Evolutionary conservation across 2,113 vertebrate species (phyloP), one percentile per base, ranked within the genome.

Genomic region (Picathartes gymnocephalus): DNA sequence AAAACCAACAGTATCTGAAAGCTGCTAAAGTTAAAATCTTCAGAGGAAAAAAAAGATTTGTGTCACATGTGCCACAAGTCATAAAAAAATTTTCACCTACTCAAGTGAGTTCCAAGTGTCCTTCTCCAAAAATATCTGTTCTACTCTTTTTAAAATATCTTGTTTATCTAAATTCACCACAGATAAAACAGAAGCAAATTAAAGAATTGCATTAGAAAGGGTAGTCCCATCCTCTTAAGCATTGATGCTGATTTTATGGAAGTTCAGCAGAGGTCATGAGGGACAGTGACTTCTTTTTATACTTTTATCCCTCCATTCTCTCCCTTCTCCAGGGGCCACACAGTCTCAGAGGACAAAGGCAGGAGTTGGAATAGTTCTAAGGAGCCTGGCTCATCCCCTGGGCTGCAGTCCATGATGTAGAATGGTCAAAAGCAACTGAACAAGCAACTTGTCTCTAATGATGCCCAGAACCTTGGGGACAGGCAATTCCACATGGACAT

Each of bases 181-280:
- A 82, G 24, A 19, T 61, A 61, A 90, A 80, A 54, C 9, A 13
- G 61, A 50, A 90, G 28, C 12, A 86, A 65, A 73, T 62, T 56
- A 31, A 80, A 81, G 48, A 44, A 66, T 8, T 44, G 31, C 27
- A 40, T 58, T 73, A 88, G 27, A 91, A 92, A 78, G 44, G 23
- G 15, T 14, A 81, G 60, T 35, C 12, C 15, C 31, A 37, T 37
- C 21, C 20, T 47, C 25, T 39, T 51, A 74, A 51, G 35, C 6
- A 50, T 5, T 42, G 48, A 56, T 60, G 24, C 10, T 71, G 70
- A 71, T 70, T 93, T 91, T 31, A 71, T 24, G 13, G 8, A 37
- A 95, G 66, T 56, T 78, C 88, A 94, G 83, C 51, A 93, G 76
- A 60, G 83, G 44, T 86, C 86, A 76, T 72, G 40, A 84, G 61